Evolutionary conservation across 2,888 invertebrate species (phyloP).

Genomic region (Megalurothrips usitatus): DNA sequence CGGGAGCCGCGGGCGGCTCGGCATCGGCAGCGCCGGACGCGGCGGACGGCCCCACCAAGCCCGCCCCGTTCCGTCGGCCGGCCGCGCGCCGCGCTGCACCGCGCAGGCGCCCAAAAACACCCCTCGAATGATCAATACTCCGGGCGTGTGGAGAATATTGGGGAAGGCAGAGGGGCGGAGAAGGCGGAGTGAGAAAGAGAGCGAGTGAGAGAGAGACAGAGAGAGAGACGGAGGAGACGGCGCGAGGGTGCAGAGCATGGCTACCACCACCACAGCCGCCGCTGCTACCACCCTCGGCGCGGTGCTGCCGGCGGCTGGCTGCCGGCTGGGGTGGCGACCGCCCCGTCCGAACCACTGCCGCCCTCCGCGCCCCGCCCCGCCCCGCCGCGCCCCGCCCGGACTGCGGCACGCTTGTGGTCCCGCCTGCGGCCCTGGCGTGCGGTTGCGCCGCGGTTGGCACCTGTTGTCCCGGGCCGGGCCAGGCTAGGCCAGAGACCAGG

Average conservation of each 20-base stretch:
- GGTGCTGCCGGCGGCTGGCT: background rate
- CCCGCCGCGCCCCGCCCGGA: slow-evolving; percentile 32
- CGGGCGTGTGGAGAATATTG: slow-evolving; percentile 17
- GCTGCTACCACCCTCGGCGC: too few relatives aligned
- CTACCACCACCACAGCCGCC: background rate
- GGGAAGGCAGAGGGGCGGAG: slow-evolving; percentile 13
- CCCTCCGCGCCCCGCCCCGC: slow-evolving; percentile 27
- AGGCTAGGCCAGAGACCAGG: too few relatives aligned
- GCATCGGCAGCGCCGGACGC: background rate
- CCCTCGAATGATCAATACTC: slow-evolving; percentile 23
- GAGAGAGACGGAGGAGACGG: slow-evolving; percentile 29
- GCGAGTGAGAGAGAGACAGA: slow-evolving; percentile 20
- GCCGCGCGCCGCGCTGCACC: background rate
- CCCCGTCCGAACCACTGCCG: background rate
- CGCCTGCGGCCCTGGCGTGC: slow-evolving; percentile 35
- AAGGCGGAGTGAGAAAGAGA: background rate
- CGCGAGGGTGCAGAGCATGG: slow-evolving; percentile 21
- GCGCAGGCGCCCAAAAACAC: slow-evolving; percentile 10
- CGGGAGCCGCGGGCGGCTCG: background rate
- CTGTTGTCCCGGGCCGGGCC: slow-evolving; percentile 33
- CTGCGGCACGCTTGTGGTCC: slow-evolving; percentile 33
- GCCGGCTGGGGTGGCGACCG: slow-evolving; percentile 33
- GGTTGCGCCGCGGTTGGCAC: slow-evolving; percentile 39
- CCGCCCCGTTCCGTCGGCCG: background rate
- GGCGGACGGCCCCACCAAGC: too few relatives aligned